Base-by-base conservation (phyloP, 2,888 invertebrate species). In the Nomada lathburiana region DNA sequence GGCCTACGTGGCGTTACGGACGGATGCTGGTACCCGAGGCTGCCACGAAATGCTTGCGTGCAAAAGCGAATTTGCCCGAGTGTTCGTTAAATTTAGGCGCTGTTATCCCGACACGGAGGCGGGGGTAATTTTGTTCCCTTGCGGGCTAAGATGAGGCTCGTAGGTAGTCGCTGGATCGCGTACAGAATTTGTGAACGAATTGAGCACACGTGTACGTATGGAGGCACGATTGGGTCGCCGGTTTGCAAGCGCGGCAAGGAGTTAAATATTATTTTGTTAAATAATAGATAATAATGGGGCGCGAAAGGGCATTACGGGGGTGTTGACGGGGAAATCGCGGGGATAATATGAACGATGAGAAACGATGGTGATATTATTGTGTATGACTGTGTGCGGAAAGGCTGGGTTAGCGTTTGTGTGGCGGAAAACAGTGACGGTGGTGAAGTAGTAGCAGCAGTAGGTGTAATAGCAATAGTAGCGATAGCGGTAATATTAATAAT, bases 401-500 rank as follows among this genome's bases (percentile, higher is more conserved):
- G 67, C 71, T 78, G 63, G 60, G 26, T 62, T 23, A 71, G 70
- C 59, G 16, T 16, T 16, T 47, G 47, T 18, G 23, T 50, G 69
- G 16, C 52, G 59, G 62, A n/a, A 36, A 73, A 55, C 60, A 70
- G 44, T 68, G 52, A 52, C 57, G 2, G 20, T 63, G 52, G 52
- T 63, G 3, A 18, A 47, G 29, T 47, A 55, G 60, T 20, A 68
- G n/a, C 44, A 62, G 53, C 16, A 67, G 18, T 10, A 67, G 13
- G 13, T 26, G 7, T 69, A 59, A 13, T 59, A 57, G 5, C 68
- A 57, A 16, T 67, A 70, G 55, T 74, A 73, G 69, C 52, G 57
- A 67, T 84, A 80, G 59, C 64, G 55, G 76, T 82, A 78, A 78
- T 73, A 81, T 71, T 83, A 85, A 62, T 77, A 77, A 75, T 84